Evolutionary conservation across 2,888 invertebrate species (phyloP), one percentile per base, ranked within the genome.

Genomic region (Drosophila merina): DNA sequence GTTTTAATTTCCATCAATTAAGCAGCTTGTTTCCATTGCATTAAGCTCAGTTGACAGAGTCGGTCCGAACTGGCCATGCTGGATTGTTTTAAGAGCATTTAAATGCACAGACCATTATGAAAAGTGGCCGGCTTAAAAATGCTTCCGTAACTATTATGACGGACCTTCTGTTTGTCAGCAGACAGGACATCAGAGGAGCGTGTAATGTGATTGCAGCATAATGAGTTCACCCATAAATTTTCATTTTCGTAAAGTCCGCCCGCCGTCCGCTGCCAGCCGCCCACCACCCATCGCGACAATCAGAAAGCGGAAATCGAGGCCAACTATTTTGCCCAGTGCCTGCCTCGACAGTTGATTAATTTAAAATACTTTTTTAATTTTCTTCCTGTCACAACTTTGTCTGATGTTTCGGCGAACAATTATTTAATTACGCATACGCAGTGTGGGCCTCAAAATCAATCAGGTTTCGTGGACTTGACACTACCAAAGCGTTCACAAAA

Each of bases 61-160:
- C 30, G 8, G 54, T 9, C 25, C 10, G 31, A 31, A 42, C 33
- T 8, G 44, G 28, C 55, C 12, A 31, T 3, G 14, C 20, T 14
- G 9, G 49, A 50, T 55, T 28, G 14, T 64, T 60, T 70, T 74
- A 82, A 79, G 75, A 68, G 75, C 70, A 70, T 80, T 86, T 76
- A 82, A 84, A 76, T 70, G 69, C 76, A 50, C 58, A 56, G 59
- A 49, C 63, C 62, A 74, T 74, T 79, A 71, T 81, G 67, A 69
- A 74, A 72, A 71, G 64, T 67, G 72, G 50, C 40, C 48, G 72
- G 47, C 48, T 70, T 75, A 73, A 79, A 83, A 79, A 57, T 69
- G 70, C 60, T 56, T 38, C 45, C 52, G 59, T 52, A 49, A 51
- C 50, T 75, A 66, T 82, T 66, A 78, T 74, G 70, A 66, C 50